These are phyloP conservation scores for Unio pictorum DNA, from an alignment of 2,888 invertebrate species.

Conservation along the genomic window DNA sequence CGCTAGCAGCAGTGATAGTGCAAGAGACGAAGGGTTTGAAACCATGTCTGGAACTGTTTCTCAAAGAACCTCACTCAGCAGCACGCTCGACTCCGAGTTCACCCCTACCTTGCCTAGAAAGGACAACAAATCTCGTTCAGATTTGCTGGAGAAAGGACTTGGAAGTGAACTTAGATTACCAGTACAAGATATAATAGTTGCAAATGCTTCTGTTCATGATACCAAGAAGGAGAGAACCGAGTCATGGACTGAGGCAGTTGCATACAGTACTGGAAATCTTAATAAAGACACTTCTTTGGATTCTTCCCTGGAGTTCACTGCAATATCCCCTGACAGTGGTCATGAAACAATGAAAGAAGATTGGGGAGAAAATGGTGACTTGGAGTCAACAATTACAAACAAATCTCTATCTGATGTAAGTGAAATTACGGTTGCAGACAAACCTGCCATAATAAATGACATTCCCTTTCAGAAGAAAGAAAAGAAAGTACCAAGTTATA, in stretches of 20 bases:
- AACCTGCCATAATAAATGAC: not conserved
- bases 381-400: conserved; percentile 29
- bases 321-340: conserved; percentile 54
- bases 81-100: conserved; percentile 65
- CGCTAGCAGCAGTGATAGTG: conserved; percentile 59
- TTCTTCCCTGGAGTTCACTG: conserved; percentile 46
- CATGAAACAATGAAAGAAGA: conserved; percentile 57
- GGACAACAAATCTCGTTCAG: not conserved
- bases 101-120: conserved; percentile 43
- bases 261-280: conserved; percentile 33
- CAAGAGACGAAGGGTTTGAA: conserved; percentile 69
- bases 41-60: conserved; percentile 64
- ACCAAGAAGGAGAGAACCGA: conserved; percentile 57
- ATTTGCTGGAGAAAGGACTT: not conserved
- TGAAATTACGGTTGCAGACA: not conserved
- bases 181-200: conserved; percentile 33
- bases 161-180: conserved; percentile 8
- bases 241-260: conserved; percentile 60
- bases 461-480: conserved; percentile 22
- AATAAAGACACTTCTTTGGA: conserved; percentile 41
- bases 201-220: conserved; percentile 48
- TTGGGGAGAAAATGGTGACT: conserved; percentile 46
- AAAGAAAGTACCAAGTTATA: conserved; percentile 56
- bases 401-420: conserved; percentile 11
- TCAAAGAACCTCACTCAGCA: conserved; percentile 68